A percentile compares a stretch with the other conserved stretches of the same genome.
These are phyloP conservation scores for Mungos mungo DNA, from an alignment of 2,113 vertebrate species.

Conservation along the genomic window DNA sequence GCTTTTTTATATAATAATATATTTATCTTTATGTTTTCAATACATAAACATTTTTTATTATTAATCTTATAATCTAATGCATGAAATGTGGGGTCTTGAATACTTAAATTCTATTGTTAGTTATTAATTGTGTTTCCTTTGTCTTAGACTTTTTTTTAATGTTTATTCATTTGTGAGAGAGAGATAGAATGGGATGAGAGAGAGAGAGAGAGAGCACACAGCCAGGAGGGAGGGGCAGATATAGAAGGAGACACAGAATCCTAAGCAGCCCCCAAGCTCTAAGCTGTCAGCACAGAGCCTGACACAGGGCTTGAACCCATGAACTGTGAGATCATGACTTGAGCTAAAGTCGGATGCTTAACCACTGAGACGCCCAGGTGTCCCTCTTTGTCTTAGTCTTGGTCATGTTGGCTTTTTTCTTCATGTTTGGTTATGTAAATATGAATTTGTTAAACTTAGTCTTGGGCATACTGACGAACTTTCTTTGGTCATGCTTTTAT, in stretches of 20 bases:
- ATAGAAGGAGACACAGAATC: too few species aligned
- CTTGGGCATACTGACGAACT: not conserved
- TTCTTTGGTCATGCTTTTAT: not conserved
- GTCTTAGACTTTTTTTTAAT: too few species aligned
- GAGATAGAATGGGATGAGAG: too few species aligned
- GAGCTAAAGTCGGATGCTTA: too few species aligned
- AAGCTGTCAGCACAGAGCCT: too few species aligned
- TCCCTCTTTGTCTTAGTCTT: not conserved
- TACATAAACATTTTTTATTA: not conserved
- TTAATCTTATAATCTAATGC: not conserved
- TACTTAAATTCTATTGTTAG: not conserved
- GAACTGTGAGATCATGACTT: too few species aligned
- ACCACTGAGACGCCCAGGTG: too few species aligned
- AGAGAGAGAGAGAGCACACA: too few species aligned
- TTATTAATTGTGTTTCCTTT: not conserved
- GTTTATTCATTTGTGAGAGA: too few species aligned
- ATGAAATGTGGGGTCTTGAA: not conserved
- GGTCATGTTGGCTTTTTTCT: not conserved
- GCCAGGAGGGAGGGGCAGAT: too few species aligned
- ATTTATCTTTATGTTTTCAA: not conserved
- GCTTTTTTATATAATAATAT: not conserved
- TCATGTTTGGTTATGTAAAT: not conserved
- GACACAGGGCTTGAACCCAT: too few species aligned
- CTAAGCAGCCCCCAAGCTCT: too few species aligned
- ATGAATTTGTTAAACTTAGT: not conserved